Conservation (phyloP, 2,113 vertebrate species). For the Apistogramma diplotaenia region DNA sequence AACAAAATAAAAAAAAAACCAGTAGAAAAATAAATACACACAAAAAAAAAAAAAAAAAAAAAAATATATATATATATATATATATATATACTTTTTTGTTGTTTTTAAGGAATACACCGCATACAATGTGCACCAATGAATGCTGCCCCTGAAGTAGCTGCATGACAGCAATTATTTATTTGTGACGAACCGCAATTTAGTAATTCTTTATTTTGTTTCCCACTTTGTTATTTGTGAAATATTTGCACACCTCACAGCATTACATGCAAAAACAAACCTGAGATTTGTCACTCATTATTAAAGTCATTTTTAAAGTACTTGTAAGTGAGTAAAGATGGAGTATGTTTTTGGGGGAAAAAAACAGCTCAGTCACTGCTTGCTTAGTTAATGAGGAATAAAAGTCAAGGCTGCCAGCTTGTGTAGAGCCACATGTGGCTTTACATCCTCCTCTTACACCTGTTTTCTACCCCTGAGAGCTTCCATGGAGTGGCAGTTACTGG, state of each 20-base stretch:
- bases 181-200: neutral
- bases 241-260: neutral
- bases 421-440: neutral
- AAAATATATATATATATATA: no score
- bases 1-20: no score
- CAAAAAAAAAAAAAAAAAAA: no score
- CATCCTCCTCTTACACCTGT: neutral
- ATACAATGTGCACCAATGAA: neutral
- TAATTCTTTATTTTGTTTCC: neutral
- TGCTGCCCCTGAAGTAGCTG: neutral
- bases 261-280: neutral
- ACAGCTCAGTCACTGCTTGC: neutral
- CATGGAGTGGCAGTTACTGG: conserved; percentile 3
- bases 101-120: neutral
- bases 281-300: neutral
- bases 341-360: neutral
- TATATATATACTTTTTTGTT: no score
- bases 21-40: no score
- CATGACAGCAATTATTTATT: neutral
- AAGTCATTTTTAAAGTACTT: neutral
- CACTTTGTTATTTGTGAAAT: neutral
- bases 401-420: neutral
- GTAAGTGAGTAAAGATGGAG: neutral
- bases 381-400: neutral
- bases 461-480: conserved; percentile 14